Conservation (phyloP, 2,797 vertebrate species). For the Acipenser oxyrinchus region DNA sequence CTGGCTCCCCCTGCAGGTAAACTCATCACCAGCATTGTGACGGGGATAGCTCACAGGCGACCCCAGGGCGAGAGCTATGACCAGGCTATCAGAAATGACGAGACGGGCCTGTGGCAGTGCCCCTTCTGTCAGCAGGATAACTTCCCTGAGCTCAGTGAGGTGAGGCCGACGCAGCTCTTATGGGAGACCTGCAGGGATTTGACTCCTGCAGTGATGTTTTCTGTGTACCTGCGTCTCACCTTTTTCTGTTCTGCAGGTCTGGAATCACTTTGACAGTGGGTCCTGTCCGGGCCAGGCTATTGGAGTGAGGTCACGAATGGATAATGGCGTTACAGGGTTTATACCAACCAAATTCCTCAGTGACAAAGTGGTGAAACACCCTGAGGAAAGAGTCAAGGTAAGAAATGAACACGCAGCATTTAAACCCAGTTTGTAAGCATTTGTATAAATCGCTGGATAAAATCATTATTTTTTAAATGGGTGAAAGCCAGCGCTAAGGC, state of each 20-base stretch:
- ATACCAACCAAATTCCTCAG: conserved; percentile 98
- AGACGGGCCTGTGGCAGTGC: conserved; percentile 95
- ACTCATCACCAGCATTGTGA: conserved; percentile 90
- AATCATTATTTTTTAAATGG: neutral
- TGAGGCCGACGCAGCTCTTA: conserved; percentile 28
- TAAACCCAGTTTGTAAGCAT: neutral
- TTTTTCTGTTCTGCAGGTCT: conserved; percentile 64
- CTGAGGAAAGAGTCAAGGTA: conserved; percentile 96
- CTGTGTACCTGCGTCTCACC: conserved; percentile 17
- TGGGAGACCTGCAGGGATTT: neutral
- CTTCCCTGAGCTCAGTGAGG: conserved; percentile 97
- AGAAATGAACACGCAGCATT: conserved; percentile 13
- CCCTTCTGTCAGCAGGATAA: conserved; percentile 98
- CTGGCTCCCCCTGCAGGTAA: conserved; percentile 62
- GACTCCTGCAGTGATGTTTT: neutral
- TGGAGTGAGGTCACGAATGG: conserved; percentile 85
- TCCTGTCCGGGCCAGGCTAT: conserved; percentile 97
- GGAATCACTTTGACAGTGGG: conserved; percentile 98
- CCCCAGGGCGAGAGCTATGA: conserved; percentile 97
- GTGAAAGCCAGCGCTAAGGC: neutral
- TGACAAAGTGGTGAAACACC: conserved; percentile 94
- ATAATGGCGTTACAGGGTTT: conserved; percentile 94
- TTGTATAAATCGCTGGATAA: neutral
- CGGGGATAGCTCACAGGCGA: conserved; percentile 90
- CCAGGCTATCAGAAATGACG: conserved; percentile 91